Percentiles rank a stretch among this genome's conserved stretches.
phyloP scores from a whole-genome alignment of 2,888 invertebrate genomes.

The Conistra vaccinii region DNA sequence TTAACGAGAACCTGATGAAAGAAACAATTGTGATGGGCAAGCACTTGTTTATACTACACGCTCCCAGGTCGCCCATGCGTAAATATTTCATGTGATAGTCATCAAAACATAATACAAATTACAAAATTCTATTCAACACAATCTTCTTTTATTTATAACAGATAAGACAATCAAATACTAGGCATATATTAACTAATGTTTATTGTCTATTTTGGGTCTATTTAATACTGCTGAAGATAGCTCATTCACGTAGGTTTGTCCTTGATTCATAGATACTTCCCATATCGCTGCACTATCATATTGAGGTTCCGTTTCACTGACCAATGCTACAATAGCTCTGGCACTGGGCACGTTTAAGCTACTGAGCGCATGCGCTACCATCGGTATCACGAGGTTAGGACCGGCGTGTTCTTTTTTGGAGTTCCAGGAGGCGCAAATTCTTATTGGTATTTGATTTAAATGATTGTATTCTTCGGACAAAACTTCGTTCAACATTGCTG shows the following conservation, averaged over 20 bases:
- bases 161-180: constrained; percentile 25
- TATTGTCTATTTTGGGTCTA: constrained; percentile 26
- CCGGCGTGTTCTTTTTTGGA: constrained; percentile 22
- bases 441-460: constrained; percentile 30
- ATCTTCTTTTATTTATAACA: constrained; percentile 14
- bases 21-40: neutral
- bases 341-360: constrained; percentile 39
- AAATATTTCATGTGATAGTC: neutral
- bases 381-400: constrained; percentile 36
- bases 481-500: constrained; percentile 22
- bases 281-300: constrained; percentile 42
- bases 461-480: constrained; percentile 41
- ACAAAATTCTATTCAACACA: neutral
- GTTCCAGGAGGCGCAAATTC: constrained; percentile 52
- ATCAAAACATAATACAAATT: neutral
- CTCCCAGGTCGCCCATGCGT: neutral
- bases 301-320: constrained; percentile 18
- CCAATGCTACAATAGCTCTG: constrained; percentile 56
- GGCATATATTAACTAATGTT: constrained; percentile 13
- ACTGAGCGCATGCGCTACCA: constrained; percentile 49
- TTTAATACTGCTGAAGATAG: constrained; percentile 36
- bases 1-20: neutral
- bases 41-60: neutral
- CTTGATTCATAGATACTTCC: constrained; percentile 58
- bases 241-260: constrained; percentile 48